Base-by-base conservation (phyloP, 1,140 invertebrate genomes). In the Acromyrmex heyeri region DNA sequence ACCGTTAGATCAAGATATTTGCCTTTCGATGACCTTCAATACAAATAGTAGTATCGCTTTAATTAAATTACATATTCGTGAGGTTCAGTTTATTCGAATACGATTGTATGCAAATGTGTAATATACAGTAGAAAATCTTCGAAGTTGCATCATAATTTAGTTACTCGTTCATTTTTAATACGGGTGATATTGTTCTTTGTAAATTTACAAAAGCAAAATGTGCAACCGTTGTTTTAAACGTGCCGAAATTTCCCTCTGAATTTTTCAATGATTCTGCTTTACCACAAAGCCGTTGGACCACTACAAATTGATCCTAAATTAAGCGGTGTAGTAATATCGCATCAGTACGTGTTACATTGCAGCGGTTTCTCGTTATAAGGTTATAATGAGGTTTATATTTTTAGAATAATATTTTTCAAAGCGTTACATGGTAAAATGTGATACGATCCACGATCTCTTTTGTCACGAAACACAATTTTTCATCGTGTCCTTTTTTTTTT, bases 221-320 rank as follows among this genome's bases (percentile, higher is more conserved):
- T 50, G 44, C 44, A 62, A 61, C 0, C 67, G 30, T 62, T 50
- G 48, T 50, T 83, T 83, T 61, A 73, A 82, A 21, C 48, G 21
- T 24, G 27, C 18, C 38, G 38, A 55, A 70, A 57, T 73, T 81
- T 73, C 14, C 27, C 53, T 48, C 65, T 82, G 79, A 59, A 61
- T 61, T 82, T 83, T 83, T 75, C 65, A 50, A 81, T 30, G 55
- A 18, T 21, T 50, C 38, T 69, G 44, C 38, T 69, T 50, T 48
- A 21, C 5, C 24, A 61, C 67, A 83, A 75, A 83, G 55, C 69
- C 24, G 34, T 72, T 30, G 34, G 77, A 67, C n/a, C 30, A 27
- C 27, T 83, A 24, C 69, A 50, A 61, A 83, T 73, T 75, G 79
- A 82, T 75, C 57, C 69, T 34, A 61, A 83, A 83, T 83, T 83